Evolutionary conservation across 1,140 invertebrate genomes (phyloP).

Genomic region (Tetragonula clypearis): DNA sequence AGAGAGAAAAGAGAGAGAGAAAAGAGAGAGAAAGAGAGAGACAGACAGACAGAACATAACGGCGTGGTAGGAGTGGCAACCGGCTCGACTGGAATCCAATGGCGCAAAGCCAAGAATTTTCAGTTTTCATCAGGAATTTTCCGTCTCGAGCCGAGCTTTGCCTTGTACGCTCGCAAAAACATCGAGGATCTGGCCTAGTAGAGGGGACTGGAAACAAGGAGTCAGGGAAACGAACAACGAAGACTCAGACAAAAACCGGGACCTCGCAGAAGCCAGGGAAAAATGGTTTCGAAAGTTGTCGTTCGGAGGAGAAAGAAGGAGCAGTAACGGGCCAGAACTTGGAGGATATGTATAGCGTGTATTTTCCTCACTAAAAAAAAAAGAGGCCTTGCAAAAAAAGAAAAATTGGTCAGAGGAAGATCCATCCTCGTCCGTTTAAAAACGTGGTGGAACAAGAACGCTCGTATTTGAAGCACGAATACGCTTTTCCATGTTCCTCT

Average conservation of each 20-base stretch:
- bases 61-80: constrained; percentile 77
- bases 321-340: background rate
- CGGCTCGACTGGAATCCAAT: constrained; percentile 77
- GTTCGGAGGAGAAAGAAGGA: background rate
- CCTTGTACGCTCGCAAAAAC: constrained; percentile 18
- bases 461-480: constrained; percentile 32
- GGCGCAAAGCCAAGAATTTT: constrained; percentile 72
- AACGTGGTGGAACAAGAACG: background rate
- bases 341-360: background rate
- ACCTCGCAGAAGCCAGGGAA: background rate
- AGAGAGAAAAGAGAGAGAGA: constrained; percentile 14
- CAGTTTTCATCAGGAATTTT: constrained; percentile 54
- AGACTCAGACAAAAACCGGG: constrained; percentile 5
- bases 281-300: constrained; percentile 42
- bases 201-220: constrained; percentile 2
- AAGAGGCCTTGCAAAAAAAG: background rate
- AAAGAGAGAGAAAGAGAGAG: constrained; percentile 14
- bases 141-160: constrained; percentile 40
- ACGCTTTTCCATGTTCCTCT: background rate
- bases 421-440: background rate
- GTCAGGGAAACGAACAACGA: constrained; percentile 23
- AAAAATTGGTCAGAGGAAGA: background rate
- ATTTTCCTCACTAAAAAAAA: background rate
- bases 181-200: background rate
- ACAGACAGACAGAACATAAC: constrained; percentile 67